Base-by-base conservation (phyloP, 2,797 vertebrate species). In the Tangara arthus region DNA sequence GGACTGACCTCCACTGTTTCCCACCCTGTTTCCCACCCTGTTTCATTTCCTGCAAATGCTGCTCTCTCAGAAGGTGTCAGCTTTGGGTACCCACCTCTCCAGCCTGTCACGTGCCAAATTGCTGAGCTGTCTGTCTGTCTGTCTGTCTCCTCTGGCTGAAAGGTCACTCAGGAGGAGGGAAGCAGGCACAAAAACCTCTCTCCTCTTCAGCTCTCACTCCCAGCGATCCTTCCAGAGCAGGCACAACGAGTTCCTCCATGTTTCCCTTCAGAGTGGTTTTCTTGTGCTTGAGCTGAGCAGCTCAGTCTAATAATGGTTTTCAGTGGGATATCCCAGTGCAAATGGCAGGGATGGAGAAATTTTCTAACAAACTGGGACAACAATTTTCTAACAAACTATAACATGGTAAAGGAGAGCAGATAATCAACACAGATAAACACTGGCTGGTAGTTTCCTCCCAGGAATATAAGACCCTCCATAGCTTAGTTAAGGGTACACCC, bases 221-320 rank as follows among this genome's bases (percentile, higher is more conserved):
- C 28, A 41, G 3, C 17, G 44, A 34, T 35, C 20, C 9, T 90
- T 89, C 53, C 56, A 87, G n/a, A 71, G 2, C 32, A 66, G 50
- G 30, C 2, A 73, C 37, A 77, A n/a, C 0, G 9, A 22, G 2
- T 28, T 78, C 56, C 10, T 69, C 57, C 12, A 9, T 8, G 11
- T 76, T 64, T 75, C 6, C 7, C 15, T 80, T 61, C 26, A 10
- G 28, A 52, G 2, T 7, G 7, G 0, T 57, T 66, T 84, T 28
- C 30, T 70, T 0, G 0, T 47, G 11, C n/a, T 71, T 2, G 0
- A 39, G 14, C 53, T 14, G 8, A 12, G 4, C 22, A 57, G 30
- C 21, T 73, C 60, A 52, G 28, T n/a, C 9, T 41, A 37, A 34
- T 27, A 20, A 17, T 12, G 28, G 22, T 63, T 92, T 93, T 30